phyloP scores from a whole-genome alignment of 1,140 invertebrate genomes.

The Condylostylus longicornis region DNA sequence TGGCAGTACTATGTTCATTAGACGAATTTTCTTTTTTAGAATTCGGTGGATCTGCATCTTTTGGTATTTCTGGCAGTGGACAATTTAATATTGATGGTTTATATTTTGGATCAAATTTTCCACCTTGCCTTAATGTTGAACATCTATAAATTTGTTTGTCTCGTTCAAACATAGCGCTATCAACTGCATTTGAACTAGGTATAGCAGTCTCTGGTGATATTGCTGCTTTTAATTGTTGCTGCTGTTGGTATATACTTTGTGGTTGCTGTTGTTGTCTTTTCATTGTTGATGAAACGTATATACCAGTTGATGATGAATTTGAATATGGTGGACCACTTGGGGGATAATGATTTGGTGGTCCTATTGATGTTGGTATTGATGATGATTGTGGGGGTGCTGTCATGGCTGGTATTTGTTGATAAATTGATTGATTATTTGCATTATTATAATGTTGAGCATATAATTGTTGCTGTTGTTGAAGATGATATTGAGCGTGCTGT shows the following conservation, averaged over 20 bases:
- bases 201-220: constrained; percentile 12
- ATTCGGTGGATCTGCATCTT: constrained; percentile 26
- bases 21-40: constrained; percentile 26
- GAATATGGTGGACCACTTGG: constrained; percentile 6
- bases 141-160: constrained; percentile 32
- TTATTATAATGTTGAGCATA: constrained; percentile 23
- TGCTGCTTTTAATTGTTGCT: constrained; percentile 19
- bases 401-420: constrained; percentile 29
- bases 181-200: constrained; percentile 16
- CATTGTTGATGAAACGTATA: constrained; percentile 10
- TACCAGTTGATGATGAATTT: constrained; percentile 11
- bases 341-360: background rate
- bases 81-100: constrained; percentile 32
- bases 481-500: constrained; percentile 29
- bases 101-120: constrained; percentile 30
- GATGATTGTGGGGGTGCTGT: constrained; percentile 22
- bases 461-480: constrained; percentile 20
- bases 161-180: constrained; percentile 27
- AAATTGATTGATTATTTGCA: constrained; percentile 24
- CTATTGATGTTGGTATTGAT: constrained; percentile 8
- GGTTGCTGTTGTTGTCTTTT: constrained; percentile 22
- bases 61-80: constrained; percentile 30
- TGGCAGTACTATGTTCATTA: constrained; percentile 20
- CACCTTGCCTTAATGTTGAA: constrained; percentile 28
- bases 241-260: constrained; percentile 15